Base-by-base conservation (phyloP, 2,797 vertebrate genomes). In the Melopsittacus undulatus region DNA sequence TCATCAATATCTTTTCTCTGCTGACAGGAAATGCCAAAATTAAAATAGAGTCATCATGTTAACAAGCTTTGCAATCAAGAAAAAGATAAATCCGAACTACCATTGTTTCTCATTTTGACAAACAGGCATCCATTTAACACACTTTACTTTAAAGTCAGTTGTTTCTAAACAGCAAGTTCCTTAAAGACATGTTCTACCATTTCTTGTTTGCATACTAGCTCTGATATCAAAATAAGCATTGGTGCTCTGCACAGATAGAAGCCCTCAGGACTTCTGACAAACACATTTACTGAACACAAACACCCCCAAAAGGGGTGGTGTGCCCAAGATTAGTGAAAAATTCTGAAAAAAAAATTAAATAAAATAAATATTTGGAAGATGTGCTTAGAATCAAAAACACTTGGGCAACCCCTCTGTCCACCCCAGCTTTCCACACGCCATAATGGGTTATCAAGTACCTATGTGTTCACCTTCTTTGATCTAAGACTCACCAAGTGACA, bases 1-100 rank as follows among this genome's bases (percentile, higher is more conserved):
- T 64, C 26, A 67, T 63, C 36, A 51, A 45, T 59, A 84, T 48
- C 1, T 20, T 74, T 89, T 83, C 40, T 79, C 72, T 66, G 11
- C 13, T 92, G 59, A 74, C 34, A 80, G 43, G 66, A 89, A 93
- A 82, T 89, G 20, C 49, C 46, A 74, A 74, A 69, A 82, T 68
- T 85, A 52, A 91, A 63, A 78, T 20, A 82, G 7, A 88, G 5
- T n/a, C 34, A 68, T 49, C 49, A 73, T 21, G 10, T 8, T 82
- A 93, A 48, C 18, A 62, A 15, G 20, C 23, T 68, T 48, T 66
- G 57, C 76, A 36, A 81, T 68, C 43, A 73, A 88, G 85, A 80
- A 83, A 81, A 68, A 90, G 40, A 74, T 34, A 78, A 26, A 81
- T 38, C 16, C 13, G 64, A 66, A 64, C 26, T 63, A 78, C 5